Evolutionary conservation across 2,797 vertebrate species (phyloP), one percentile per base, ranked within the genome.

Genomic region (Tolypeutes matacus): DNA sequence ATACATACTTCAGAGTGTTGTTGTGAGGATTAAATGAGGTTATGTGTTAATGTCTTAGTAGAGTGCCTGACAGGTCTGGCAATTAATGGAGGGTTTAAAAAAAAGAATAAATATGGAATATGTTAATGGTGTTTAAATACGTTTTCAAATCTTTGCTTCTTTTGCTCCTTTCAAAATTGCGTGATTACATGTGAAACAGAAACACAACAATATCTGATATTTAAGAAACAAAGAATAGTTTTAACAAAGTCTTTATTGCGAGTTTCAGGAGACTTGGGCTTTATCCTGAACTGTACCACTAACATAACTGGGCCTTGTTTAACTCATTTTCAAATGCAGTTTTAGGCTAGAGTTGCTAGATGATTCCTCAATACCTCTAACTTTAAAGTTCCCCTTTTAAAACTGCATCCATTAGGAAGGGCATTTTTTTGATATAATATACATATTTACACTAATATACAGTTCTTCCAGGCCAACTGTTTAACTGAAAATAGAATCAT

Each of bases 311-410:
- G 34, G 14, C 23, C 7, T 92, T n/a, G 62, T 46, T 62, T 9
- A 36, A 25, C 27, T 73, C 27, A 75, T 60, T 86, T 91, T 91
- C 70, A 49, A 83, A 49, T 23, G 29, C 2, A 65, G 0, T 70
- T 60, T 91, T 14, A 6, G 25, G 21, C 23, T 78, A 60, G 27
- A 77, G 67, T 81, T 92, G n/a, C 13, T 73, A 81, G 4, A 34
- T n/a, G 4, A 75, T 70, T 82, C 62, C 25, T 51, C 10, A 56
- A 3, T 49, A 27, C 6, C 67, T 94, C 58, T 20, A 60, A n/a
- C 25, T 78, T 53, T 91, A 64, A 88, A 72, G 27, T 80, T 80
- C 69, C 42, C 62, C 0, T 94, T 82, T 91, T 65, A 42, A n/a
- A 91, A 91, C 72, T 87, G 51, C 0, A 73, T 34, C 4, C 72